phyloP scores from a whole-genome alignment of 1,140 invertebrate genomes.

The Papilio polyxenes region DNA sequence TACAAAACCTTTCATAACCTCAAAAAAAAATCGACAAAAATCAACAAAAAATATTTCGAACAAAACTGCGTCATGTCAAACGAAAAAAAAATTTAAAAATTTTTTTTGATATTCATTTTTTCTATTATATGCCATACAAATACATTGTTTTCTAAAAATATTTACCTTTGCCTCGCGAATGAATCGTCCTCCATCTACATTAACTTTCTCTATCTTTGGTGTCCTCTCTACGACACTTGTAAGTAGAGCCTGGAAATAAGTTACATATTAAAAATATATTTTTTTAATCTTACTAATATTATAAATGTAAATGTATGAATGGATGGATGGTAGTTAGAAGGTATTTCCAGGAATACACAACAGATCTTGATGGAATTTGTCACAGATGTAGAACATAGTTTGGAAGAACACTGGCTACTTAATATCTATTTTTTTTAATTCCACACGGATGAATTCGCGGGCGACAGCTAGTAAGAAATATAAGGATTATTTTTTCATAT shows the following conservation, averaged over 20 bases:
- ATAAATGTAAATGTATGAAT: no score
- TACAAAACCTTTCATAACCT: slow-evolving; percentile 61
- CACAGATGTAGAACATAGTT: no score
- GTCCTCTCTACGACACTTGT: slow-evolving; percentile 94
- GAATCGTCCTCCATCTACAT: slow-evolving; percentile 95
- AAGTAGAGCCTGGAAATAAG: slow-evolving; percentile 88
- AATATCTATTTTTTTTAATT: background rate
- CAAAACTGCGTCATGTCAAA: background rate
- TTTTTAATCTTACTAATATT: background rate
- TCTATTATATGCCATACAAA: slow-evolving; percentile 47
- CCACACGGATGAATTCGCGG: no score
- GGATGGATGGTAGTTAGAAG: no score
- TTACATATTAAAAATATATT: background rate
- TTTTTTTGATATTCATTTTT: slow-evolving; percentile 18
- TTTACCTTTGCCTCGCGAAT: slow-evolving; percentile 99
- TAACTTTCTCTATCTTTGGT: slow-evolving; percentile 96
- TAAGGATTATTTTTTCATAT: no score
- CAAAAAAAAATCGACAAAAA: slow-evolving; percentile 42
- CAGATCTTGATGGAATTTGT: no score
- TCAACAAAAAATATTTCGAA: slow-evolving; percentile 26
- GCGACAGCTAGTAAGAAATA: no score
- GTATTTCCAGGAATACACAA: no score
- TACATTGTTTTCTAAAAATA: slow-evolving; percentile 45
- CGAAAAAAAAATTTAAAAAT: background rate
- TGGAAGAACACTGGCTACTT: background rate